Evolutionary conservation across 37 sponge, comb jelly and placozoan species (phyloP), one percentile per base, ranked within the genome.

Genomic region (Cladorhizidae sp.): DNA sequence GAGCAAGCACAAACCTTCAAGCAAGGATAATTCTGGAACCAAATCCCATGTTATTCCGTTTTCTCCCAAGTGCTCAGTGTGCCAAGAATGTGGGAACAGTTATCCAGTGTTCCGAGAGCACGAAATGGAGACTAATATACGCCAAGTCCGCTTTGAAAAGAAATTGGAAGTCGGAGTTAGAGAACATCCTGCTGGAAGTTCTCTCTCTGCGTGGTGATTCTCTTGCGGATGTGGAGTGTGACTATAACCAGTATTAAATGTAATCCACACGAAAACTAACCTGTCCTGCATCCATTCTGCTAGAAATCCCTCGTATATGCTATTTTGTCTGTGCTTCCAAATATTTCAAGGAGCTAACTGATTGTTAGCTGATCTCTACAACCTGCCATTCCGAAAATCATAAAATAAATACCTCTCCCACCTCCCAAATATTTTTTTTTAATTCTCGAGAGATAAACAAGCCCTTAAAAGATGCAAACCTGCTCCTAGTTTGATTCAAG

Each of bases 71-170:
- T 68, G 82, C 57, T 26, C 88, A 87, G 57, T 87, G 9, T 57
- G 88, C 88, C 31, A 74, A 75, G 33, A 81, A 81, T 81, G 88
- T 86, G 17, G 56, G 36, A 35, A 45, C n/a, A 68, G 51, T 68
- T 5, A 29, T 71, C 7, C 72, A 42, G 22, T 61, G 63, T 57
- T 51, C 39, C 26, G 86, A 78, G 72, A 78, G 86, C 65, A 56
- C 54, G 6, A 85, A 85, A 71, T 78, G 78, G 72, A 67, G 85
- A 39, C 61, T 85, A 6, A 21, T 85, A 3, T 85, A 85, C 49
- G 25, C 73, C 57, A 85, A 85, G 40, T 43, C n/a, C 32, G 25
- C 78, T 37, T 31, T 85, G 52, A 85, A 77, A 56, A 72, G 65
- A 72, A 57, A 54, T 25, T 74, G 72, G 37, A 40, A 45, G 63